phyloP scores from a whole-genome alignment of 2,888 invertebrate species.

The Drosophila anceps region DNA sequence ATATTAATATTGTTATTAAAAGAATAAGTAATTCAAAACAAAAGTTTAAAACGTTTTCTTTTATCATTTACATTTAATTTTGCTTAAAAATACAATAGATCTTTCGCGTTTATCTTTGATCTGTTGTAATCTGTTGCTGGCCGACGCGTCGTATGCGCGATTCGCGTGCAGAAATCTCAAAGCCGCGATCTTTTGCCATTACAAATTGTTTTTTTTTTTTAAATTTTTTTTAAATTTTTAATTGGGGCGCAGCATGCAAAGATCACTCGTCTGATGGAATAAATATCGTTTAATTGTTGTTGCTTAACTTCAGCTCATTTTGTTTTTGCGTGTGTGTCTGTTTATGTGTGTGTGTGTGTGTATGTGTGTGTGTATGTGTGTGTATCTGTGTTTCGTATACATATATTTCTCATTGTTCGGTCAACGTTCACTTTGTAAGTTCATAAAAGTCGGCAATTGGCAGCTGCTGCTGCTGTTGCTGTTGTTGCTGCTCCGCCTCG shows the following conservation, averaged over 20 bases:
- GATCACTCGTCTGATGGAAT: conserved; percentile 53
- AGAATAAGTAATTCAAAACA: conserved; percentile 27
- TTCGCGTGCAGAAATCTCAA: conserved; percentile 24
- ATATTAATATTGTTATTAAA: conserved; percentile 14
- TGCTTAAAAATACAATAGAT: conserved; percentile 31
- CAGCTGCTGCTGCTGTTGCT: conserved; percentile 27
- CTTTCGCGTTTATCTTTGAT: neutral
- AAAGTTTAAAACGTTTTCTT: conserved; percentile 22
- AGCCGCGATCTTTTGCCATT: conserved; percentile 10
- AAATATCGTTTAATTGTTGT: conserved; percentile 68
- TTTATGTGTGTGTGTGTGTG: conserved; percentile 22
- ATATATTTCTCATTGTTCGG: conserved; percentile 10
- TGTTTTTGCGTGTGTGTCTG: conserved; percentile 11
- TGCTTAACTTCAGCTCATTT: conserved; percentile 22
- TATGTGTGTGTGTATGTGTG: conserved; percentile 15
- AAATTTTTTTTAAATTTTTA: conserved; percentile 26
- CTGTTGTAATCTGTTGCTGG: conserved; percentile 8
- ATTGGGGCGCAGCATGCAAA: conserved; percentile 65
- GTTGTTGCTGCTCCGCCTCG: conserved; percentile 47
- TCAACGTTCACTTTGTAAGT: conserved; percentile 63
- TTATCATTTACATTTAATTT: conserved; percentile 47
- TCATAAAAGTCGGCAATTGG: conserved; percentile 58
- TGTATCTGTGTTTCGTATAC: conserved; percentile 6
- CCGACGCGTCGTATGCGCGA: conserved; percentile 50
- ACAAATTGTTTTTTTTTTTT: neutral